Percentiles rank a stretch among this genome's conserved stretches.
phyloP scores from a whole-genome alignment of 2,797 vertebrate genomes.

The Helarctos malayanus region DNA sequence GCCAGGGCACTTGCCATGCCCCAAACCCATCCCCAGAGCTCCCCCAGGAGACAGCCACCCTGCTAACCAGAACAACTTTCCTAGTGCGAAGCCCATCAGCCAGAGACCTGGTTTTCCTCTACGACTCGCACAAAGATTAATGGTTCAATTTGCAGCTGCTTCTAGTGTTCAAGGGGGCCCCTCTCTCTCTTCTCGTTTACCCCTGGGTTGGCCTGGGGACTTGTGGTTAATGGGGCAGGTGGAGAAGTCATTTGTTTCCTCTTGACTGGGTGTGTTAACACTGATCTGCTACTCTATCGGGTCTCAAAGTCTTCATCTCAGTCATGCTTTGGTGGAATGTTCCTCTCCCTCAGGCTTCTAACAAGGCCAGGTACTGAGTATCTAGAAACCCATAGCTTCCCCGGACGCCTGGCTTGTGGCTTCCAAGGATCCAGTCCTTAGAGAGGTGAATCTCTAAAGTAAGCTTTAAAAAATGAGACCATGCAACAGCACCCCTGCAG shows the following conservation, averaged over 20 bases:
- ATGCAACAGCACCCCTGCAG: background rate
- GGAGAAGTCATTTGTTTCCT: constrained; percentile 71
- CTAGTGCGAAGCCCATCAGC: constrained; percentile 46
- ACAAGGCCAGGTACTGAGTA: constrained; percentile 64
- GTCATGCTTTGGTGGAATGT: constrained; percentile 64
- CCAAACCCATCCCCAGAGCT: background rate
- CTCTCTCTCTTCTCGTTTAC: background rate
- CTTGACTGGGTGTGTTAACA: constrained; percentile 37
- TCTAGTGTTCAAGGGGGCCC: constrained; percentile 38
- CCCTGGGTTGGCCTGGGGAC: constrained; percentile 43
- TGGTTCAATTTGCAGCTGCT: constrained; percentile 75
- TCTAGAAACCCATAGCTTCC: constrained; percentile 69
- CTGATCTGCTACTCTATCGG: constrained; percentile 47
- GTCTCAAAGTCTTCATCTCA: constrained; percentile 75
- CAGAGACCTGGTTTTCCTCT: constrained; percentile 62
- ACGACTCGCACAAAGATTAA: constrained; percentile 67
- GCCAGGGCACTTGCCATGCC: background rate
- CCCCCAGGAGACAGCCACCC: background rate
- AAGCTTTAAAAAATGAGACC: background rate
- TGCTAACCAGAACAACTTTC: background rate
- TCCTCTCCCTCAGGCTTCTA: constrained; percentile 52
- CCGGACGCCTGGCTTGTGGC: constrained; percentile 38
- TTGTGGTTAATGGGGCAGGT: constrained; percentile 72
- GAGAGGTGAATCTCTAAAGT: constrained; percentile 16
- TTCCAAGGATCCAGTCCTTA: constrained; percentile 39